Conservation (phyloP, 2,113 vertebrate species). For the Sclerurus mexicanus region DNA sequence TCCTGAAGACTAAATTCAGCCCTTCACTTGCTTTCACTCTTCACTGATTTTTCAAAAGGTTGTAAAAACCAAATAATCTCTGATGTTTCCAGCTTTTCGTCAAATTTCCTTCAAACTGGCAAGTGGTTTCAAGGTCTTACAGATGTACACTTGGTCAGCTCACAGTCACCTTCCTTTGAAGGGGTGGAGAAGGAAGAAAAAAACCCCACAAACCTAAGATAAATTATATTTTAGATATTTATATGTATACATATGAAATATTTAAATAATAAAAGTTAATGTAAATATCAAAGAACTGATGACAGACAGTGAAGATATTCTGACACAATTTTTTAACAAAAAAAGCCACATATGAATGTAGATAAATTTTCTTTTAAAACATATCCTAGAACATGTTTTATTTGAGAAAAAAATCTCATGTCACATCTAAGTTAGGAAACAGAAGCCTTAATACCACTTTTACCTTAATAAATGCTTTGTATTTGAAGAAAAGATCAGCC, state of each 20-base stretch:
- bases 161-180: background rate
- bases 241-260: background rate
- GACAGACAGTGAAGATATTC: background rate
- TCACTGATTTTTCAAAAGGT: background rate
- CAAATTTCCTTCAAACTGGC: background rate
- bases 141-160: background rate
- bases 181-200: rapidly evolving
- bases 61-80: background rate
- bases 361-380: background rate
- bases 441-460: background rate
- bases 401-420: background rate
- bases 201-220: rapidly evolving
- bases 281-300: background rate
- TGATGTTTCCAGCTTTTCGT: background rate
- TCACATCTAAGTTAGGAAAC: background rate
- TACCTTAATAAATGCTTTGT: background rate
- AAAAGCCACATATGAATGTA: rapidly evolving
- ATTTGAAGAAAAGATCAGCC: background rate
- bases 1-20: background rate
- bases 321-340: background rate
- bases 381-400: background rate
- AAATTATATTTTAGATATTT: background rate
- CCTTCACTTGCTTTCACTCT: background rate
- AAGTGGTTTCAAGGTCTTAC: background rate
- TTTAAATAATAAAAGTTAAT: background rate